phyloP scores from a whole-genome alignment of 2,113 vertebrate species.

The Spilogale gracilis region DNA sequence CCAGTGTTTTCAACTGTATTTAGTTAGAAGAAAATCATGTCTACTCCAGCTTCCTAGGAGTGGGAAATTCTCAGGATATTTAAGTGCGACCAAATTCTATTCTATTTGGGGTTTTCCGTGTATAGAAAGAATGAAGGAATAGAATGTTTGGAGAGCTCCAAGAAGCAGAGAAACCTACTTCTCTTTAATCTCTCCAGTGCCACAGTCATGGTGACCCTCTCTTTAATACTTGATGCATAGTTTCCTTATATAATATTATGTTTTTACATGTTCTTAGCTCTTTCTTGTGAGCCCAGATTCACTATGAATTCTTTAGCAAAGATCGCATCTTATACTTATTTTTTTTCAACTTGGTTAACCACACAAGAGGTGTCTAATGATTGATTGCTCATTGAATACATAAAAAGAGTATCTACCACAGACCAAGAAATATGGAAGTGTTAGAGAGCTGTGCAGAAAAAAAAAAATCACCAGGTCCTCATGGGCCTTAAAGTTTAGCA shows the following conservation, averaged over 20 bases:
- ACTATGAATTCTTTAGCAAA: constrained; percentile 4
- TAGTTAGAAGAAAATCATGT: background rate
- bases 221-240: background rate
- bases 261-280: background rate
- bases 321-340: background rate
- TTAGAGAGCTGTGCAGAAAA: background rate
- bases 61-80: background rate
- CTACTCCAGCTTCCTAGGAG: background rate
- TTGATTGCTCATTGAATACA: constrained; percentile 12
- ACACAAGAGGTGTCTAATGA: constrained; percentile 48
- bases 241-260: background rate
- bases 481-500: background rate
- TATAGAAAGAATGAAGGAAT: background rate
- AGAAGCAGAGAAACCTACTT: background rate
- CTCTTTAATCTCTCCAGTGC: background rate
- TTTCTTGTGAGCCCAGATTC: background rate
- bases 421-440: background rate
- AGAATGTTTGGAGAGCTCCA: background rate
- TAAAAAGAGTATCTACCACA: constrained; percentile 6
- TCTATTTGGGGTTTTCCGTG: background rate
- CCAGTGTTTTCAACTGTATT: background rate
- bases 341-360: background rate
- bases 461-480: background rate
- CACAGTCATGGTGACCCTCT: background rate
- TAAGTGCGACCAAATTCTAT: background rate